A percentile compares a stretch with the other conserved stretches of the same genome.
phyloP scores from a whole-genome alignment of 35 echinoderm and acorn worm genomes.

The Strongylocentrotus purpuratus region DNA sequence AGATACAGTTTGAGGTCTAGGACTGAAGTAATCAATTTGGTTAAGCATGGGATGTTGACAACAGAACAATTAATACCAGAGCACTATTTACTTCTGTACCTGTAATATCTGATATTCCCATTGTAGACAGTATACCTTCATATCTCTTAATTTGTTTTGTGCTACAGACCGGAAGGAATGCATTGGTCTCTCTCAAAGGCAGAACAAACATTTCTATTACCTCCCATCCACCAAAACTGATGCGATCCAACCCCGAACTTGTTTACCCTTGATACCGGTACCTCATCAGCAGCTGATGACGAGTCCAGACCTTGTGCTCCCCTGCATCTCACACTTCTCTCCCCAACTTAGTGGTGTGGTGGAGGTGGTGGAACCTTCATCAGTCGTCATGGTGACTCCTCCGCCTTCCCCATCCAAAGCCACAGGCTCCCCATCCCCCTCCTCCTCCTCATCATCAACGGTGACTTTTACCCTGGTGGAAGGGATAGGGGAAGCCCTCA shows the following conservation, averaged over 20 bases:
- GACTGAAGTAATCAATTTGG: no score
- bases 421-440: constrained; percentile 20
- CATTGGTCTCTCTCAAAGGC: background rate
- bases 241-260: background rate
- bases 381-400: background rate
- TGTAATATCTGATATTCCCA: background rate
- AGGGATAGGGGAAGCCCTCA: background rate
- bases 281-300: background rate
- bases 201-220: background rate
- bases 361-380: background rate
- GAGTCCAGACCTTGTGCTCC: background rate
- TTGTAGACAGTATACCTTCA: background rate
- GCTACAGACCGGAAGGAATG: constrained; percentile 2
- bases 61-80: background rate
- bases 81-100: background rate
- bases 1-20: no score
- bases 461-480: background rate
- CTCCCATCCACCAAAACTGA: background rate
- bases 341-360: background rate
- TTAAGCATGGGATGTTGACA: background rate
- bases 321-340: background rate
- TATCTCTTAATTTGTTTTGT: background rate
- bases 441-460: background rate
- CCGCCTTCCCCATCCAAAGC: constrained; percentile 2
- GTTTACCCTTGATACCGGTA: background rate